These are phyloP conservation scores for Austrolebias charrua DNA, from an alignment of 2,797 vertebrate species.

Conservation along the genomic window DNA sequence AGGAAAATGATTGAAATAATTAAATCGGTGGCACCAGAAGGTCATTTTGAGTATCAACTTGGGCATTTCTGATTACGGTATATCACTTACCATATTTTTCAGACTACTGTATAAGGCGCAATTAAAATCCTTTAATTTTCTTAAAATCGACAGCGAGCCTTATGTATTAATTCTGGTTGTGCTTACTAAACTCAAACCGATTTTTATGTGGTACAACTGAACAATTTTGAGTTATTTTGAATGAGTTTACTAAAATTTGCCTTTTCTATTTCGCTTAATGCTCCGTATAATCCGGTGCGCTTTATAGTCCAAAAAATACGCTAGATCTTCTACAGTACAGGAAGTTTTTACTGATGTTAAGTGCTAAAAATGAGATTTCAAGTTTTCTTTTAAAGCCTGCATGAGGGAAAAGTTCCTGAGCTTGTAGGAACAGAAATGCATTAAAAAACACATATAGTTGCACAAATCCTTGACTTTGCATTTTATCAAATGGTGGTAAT, in stretches of 20 bases:
- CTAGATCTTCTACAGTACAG: not conserved
- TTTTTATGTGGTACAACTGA: too few species aligned
- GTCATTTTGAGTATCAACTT: not conserved
- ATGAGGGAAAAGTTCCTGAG: not conserved
- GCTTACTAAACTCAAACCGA: too few species aligned
- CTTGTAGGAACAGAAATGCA: not conserved
- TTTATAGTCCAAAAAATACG: too few species aligned
- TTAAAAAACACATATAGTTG: not conserved
- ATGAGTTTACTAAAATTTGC: too few species aligned
- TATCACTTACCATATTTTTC: not conserved
- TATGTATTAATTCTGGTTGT: too few species aligned
- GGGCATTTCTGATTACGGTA: not conserved
- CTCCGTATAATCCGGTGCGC: too few species aligned
- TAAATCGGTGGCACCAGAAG: not conserved
- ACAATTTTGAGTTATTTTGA: too few species aligned
- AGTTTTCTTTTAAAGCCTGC: not conserved
- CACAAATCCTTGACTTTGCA: not conserved
- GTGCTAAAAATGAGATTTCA: constrained; percentile 1
- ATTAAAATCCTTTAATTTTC: too few species aligned
- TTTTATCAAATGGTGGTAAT: too few species aligned
- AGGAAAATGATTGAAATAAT: not conserved
- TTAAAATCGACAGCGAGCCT: too few species aligned
- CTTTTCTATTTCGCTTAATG: too few species aligned
- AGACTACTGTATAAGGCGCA: too few species aligned
- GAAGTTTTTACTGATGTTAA: not conserved